phyloP scores from a whole-genome alignment of 2,113 vertebrate genomes.

The Athene noctua region DNA sequence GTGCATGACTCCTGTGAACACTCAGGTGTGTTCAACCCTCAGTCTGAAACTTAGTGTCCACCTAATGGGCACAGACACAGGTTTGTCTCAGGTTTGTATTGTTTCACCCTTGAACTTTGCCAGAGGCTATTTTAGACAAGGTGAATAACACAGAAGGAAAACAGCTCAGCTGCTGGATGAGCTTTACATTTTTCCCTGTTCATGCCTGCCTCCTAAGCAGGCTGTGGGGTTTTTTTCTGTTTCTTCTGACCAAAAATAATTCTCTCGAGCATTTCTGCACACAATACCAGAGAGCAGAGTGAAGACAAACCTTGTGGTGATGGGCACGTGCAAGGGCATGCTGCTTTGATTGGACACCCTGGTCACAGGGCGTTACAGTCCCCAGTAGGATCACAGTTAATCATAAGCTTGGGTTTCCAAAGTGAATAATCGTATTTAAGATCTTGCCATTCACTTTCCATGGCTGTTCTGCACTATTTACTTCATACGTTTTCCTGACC shows the following conservation, averaged over 20 bases:
- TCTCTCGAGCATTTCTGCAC: not conserved
- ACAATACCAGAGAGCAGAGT: not conserved
- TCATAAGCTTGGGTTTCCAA: constrained; percentile 53
- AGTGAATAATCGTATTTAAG: constrained; percentile 58
- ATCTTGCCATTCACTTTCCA: constrained; percentile 53
- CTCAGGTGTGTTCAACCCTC: rapidly evolving
- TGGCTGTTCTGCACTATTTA: constrained; percentile 33
- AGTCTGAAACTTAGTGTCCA: not conserved
- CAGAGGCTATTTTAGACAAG: not conserved
- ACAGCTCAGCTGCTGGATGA: not conserved
- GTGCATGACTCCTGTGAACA: rapidly evolving
- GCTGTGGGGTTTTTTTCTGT: not conserved
- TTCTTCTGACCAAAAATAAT: not conserved
- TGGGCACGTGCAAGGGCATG: not conserved
- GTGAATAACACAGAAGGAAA: not conserved
- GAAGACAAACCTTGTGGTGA: not conserved
- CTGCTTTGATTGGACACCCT: not conserved
- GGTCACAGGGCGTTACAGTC: not conserved
- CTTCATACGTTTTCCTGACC: constrained; percentile 53
- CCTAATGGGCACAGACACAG: not conserved
- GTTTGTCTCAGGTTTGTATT: not conserved
- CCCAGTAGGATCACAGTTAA: constrained; percentile 17
- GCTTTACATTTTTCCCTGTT: not conserved
- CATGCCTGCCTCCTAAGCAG: not conserved
- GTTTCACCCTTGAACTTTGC: not conserved